phyloP scores from a whole-genome alignment of 2,888 invertebrate species.

The Himalopsyche kuldschensis region DNA sequence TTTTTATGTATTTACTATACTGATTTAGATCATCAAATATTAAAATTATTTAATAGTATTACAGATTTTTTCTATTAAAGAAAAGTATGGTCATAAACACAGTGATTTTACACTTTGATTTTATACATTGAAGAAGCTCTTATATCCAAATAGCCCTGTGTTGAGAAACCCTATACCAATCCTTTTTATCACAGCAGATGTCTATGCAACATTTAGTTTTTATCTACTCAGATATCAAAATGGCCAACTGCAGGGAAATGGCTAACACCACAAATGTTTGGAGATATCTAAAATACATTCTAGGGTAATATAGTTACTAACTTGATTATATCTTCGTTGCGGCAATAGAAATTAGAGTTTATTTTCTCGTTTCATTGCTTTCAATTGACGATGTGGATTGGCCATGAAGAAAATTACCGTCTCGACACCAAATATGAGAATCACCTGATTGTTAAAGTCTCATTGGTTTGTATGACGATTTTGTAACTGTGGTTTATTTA shows the following conservation, averaged over 20 bases:
- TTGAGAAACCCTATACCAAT: too few relatives aligned
- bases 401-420: constrained; percentile 89
- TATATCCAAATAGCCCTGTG: too few relatives aligned
- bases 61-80: too few relatives aligned
- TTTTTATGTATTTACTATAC: too few relatives aligned
- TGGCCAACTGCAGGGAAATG: background rate
- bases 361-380: constrained; percentile 39
- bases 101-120: too few relatives aligned
- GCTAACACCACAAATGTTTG: background rate
- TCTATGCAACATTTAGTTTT: too few relatives aligned
- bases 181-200: too few relatives aligned
- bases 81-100: too few relatives aligned
- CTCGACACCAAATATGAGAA: constrained; percentile 97
- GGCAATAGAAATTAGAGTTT: background rate
- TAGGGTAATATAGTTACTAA: background rate
- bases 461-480: constrained; percentile 74
- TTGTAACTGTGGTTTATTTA: constrained; percentile 33
- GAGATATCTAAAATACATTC: background rate
- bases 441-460: constrained; percentile 96
- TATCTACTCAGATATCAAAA: too few relatives aligned
- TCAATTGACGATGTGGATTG: constrained; percentile 23
- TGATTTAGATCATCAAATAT: too few relatives aligned
- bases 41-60: too few relatives aligned
- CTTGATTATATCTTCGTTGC: background rate
- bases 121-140: too few relatives aligned